Evolutionary conservation across 1,140 invertebrate genomes (phyloP).

Genomic region (Trichogramma pretiosum): DNA sequence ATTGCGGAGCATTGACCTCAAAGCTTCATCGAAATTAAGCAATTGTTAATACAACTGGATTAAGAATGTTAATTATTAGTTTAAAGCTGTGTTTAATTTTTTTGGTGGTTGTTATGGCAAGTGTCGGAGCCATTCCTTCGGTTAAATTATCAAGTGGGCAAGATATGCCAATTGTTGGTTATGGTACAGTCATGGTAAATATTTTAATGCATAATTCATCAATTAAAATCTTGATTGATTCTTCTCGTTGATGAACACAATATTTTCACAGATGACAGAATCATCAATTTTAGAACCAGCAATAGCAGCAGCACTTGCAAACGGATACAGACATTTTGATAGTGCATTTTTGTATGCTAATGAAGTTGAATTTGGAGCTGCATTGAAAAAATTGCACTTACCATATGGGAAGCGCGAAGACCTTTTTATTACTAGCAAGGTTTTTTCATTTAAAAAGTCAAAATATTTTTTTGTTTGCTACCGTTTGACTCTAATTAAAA

Average conservation of each 20-base stretch:
- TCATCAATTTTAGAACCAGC: constrained; percentile 50
- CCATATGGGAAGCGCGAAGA: constrained; percentile 56
- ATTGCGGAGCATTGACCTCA: no score
- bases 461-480: constrained; percentile 2
- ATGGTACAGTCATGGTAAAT: constrained; percentile 61
- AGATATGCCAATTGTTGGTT: constrained; percentile 52
- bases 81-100: no score
- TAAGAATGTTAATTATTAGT: no score
- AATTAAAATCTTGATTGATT: neutral
- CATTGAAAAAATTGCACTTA: constrained; percentile 52
- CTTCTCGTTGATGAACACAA: constrained; percentile 35
- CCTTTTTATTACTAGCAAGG: constrained; percentile 61
- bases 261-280: constrained; percentile 41
- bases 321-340: constrained; percentile 63
- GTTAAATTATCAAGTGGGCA: constrained; percentile 37
- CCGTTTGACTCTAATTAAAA: constrained; percentile 8
- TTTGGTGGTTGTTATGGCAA: neutral
- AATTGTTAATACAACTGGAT: no score
- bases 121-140: constrained; percentile 26
- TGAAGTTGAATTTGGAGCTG: constrained; percentile 52
- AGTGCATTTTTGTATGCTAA: constrained; percentile 56
- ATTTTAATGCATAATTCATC: no score
- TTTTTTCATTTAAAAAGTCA: constrained; percentile 26
- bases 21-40: no score
- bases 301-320: constrained; percentile 50